Base-by-base conservation (phyloP, 2,888 invertebrate species). In the Diarsia mendica region DNA sequence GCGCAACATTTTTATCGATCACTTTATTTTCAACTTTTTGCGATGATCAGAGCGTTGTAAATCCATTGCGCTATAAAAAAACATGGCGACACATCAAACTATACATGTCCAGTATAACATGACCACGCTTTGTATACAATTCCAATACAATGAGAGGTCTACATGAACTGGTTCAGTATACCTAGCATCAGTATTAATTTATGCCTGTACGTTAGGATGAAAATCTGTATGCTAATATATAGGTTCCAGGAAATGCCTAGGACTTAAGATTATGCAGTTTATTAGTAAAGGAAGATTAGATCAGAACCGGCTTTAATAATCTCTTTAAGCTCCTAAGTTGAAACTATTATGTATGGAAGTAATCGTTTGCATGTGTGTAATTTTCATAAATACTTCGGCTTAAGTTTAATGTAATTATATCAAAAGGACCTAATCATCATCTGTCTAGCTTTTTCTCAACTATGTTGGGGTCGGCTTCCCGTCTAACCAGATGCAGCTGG, bases 141-240 rank as follows among this genome's bases (percentile, higher is more conserved):
- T 39, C 8, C 6, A 39, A 39, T 39, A 39, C 39, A 39, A 39
- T 39, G 39, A 39, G 39, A 8, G 39, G 8, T 39, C 39, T 39
- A 8, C 39, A 5, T 8, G 39, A 39, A 39, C 8, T 39, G 8
- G 39, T 39, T 39, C 8, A 8, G 8, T 8, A 39, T 8, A 39
- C 8, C 39, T 39, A 39, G 39, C 8, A 8, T 39, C 39, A 39
- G 46, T n/a, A 39, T 71, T 82, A 72, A 83, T 80, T 48, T 83
- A 82, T 76, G 77, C 72, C 11, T 68, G 60, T 46, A 55, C 70
- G 64, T 15, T 65, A 44, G 51, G 67, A 80, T 76, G 61, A 70
- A 44, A 82, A 53, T 67, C 49, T 70, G 20, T 75, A 83, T 79
- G 76, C 13, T 83, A 82, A 79, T 79, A 33, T 53, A 33, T 53